Evolutionary conservation across 2,797 vertebrate species (phyloP), one percentile per base, ranked within the genome.

Genomic region (Lates japonicus): DNA sequence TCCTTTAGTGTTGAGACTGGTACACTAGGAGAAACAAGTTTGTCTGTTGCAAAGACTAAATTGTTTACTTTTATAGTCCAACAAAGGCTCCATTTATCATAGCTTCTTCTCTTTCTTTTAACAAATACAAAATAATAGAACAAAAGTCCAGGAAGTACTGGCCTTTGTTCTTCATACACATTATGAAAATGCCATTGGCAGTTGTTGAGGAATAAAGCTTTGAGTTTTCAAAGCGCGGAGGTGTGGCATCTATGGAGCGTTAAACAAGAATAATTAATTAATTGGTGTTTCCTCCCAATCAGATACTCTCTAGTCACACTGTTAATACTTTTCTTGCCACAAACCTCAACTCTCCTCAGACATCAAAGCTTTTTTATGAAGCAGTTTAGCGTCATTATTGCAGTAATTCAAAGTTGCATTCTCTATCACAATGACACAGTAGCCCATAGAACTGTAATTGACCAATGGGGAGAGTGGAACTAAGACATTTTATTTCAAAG

Each of bases 351-450:
- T 87, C 84, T 89, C 64, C 52, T 61, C 70, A 86, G 44, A 90
- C 87, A 86, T 92, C 88, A 88, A 85, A 89, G 83, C 68, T 82
- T 89, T 29, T 88, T 89, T 58, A 79, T 48, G 12, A 77, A 72
- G 68, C 80, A 82, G 70, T 92, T 93, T 82, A 88, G 80, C 62
- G 42, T 86, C 64, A 78, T 93, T 93, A 90, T 90, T 87, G 76
- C 67, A 60, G 75, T 90, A 92, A 91, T 92, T 92, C 90, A 92
- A 94, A 93, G 90, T 92, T 88, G 86, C 87, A 80, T 90, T 88
- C 76, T 86, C 57, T 58, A 78, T 84, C 79, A 74, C 83, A 85
- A 80, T 90, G 86, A 90, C 87, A 88, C 78, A 61, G 75, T 75
- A 80, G 74, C 85, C 87, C 88, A 79, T 87, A 87, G 85, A 90